Evolutionary conservation across 2,113 vertebrate genomes (phyloP).

Genomic region (Epinephelus cyanopodus): DNA sequence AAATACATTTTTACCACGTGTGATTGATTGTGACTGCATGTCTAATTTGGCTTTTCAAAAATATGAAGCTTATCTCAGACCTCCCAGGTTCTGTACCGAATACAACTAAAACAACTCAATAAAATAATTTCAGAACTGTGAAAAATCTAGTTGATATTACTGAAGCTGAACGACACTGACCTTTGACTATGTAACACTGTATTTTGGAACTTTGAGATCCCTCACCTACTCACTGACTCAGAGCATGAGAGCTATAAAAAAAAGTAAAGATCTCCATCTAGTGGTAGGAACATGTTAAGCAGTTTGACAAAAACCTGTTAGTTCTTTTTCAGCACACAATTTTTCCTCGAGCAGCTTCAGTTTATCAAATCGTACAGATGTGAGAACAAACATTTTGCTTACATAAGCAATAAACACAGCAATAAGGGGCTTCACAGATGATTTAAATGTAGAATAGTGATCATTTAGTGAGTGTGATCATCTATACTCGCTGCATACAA

Average conservation of each 20-base stretch:
- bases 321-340: not conserved
- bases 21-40: not conserved
- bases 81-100: not conserved
- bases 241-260: not conserved
- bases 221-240: not conserved
- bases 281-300: slow-evolving; percentile 47
- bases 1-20: not conserved
- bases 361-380: not conserved
- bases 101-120: not conserved
- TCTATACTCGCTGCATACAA: not conserved
- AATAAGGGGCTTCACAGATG: not conserved
- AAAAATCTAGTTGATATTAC: not conserved
- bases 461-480: not conserved
- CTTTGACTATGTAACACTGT: not conserved
- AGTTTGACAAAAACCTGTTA: slow-evolving; percentile 1
- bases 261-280: slow-evolving; percentile 65
- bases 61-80: not conserved
- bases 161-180: not conserved
- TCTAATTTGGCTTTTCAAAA: not conserved
- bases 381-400: not conserved
- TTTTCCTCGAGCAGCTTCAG: not conserved
- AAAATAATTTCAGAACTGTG: not conserved
- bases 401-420: not conserved
- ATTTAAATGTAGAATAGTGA: not conserved
- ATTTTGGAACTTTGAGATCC: not conserved